Percentiles rank a stretch among this genome's conserved stretches.
Conservation (phyloP, 2,888 invertebrate genomes). For the Drosophila pseudotalamancana region DNA sequence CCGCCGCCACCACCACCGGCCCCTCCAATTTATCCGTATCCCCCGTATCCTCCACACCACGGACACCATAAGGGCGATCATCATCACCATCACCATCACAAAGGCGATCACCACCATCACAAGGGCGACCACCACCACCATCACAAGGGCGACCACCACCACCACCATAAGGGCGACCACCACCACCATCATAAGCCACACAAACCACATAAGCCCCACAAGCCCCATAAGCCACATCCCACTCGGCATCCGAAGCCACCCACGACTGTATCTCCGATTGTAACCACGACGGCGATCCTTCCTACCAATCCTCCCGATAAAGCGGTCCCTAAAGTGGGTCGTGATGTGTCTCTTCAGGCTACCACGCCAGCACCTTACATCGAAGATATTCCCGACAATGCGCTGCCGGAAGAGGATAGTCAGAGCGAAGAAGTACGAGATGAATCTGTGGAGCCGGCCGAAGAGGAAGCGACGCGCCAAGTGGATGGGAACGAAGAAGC, state of each 20-base stretch:
- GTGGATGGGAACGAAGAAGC: not conserved
- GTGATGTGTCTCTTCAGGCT: not conserved
- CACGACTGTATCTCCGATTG: too few relatives aligned
- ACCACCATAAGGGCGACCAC: not conserved
- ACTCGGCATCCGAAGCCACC: too few relatives aligned
- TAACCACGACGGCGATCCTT: too few relatives aligned
- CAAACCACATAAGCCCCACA: not conserved
- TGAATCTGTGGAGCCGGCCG: not conserved
- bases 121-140: not conserved
- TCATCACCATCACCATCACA: conserved; percentile 26
- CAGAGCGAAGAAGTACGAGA: not conserved
- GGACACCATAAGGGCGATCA: conserved; percentile 7
- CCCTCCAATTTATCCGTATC: conserved; percentile 10
- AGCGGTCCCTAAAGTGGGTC: too few relatives aligned
- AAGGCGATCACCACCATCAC: not conserved
- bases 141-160: conserved; percentile 1
- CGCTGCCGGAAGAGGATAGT: not conserved
- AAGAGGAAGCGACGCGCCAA: not conserved
- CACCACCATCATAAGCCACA: conserved; percentile 12
- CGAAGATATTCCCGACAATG: not conserved
- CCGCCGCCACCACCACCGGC: conserved; percentile 1
- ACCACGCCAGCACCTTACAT: not conserved
- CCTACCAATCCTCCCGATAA: too few relatives aligned
- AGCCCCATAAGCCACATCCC: not conserved
- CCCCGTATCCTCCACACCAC: not conserved